Evolutionary conservation across 2,113 vertebrate species (phyloP).

Genomic region (Okapia johnstoni): DNA sequence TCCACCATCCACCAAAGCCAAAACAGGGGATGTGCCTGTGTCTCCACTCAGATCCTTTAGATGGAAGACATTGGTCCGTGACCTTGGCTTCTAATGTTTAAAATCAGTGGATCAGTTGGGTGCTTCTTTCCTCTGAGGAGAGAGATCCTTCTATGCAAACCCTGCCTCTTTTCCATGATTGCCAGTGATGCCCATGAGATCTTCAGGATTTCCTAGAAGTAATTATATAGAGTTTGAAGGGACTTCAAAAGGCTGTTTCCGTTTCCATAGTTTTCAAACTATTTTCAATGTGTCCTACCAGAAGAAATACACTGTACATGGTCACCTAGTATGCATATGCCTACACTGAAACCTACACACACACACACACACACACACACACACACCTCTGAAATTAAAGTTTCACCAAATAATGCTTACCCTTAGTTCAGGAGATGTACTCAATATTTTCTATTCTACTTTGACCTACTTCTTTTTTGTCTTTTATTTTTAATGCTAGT

Average conservation of each 20-base stretch:
- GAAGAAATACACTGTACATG: neutral
- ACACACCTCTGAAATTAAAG: neutral
- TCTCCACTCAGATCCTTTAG: neutral
- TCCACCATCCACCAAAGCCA: neutral
- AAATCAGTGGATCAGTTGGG: neutral
- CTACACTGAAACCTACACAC: neutral
- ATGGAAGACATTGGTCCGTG: neutral
- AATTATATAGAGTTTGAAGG: neutral
- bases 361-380: neutral
- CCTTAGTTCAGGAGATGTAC: neutral
- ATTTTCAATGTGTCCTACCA: neutral
- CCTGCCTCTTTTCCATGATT: neutral
- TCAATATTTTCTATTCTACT: neutral
- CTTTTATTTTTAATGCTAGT: neutral
- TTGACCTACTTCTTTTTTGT: neutral
- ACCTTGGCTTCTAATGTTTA: neutral
- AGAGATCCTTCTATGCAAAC: neutral
- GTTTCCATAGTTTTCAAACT: conserved; percentile 27
- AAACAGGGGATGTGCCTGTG: neutral
- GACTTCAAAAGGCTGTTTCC: neutral
- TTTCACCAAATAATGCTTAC: neutral
- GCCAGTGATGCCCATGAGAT: neutral
- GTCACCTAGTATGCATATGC: neutral
- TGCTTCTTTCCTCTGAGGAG: neutral
- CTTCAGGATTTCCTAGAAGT: neutral